Evolutionary conservation across 2,888 invertebrate genomes (phyloP).

Genomic region (Tinea pellionella): DNA sequence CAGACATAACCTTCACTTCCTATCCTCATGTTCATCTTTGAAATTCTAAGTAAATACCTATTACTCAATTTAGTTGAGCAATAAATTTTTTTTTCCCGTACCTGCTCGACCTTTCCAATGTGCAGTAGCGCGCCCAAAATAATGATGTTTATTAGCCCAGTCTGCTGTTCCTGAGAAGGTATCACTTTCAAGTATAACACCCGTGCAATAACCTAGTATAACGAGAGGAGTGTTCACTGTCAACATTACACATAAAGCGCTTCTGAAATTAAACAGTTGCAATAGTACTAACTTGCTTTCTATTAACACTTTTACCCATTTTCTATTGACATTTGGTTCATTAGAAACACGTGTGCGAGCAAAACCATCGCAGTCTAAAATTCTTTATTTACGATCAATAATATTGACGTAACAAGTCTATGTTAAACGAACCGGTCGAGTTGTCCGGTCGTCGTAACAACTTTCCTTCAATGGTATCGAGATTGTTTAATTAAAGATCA

Average conservation of each 20-base stretch:
- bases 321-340: slow-evolving; percentile 9
- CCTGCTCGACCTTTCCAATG: background rate
- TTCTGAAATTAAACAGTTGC: no score
- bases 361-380: background rate
- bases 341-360: background rate
- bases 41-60: slow-evolving; percentile 5
- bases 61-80: background rate
- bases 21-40: slow-evolving; percentile 3
- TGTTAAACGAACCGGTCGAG: background rate
- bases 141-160: no score
- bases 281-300: slow-evolving; percentile 18
- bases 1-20: background rate
- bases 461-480: slow-evolving; percentile 5
- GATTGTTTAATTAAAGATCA: slow-evolving; percentile 8
- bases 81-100: background rate
- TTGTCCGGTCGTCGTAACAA: background rate
- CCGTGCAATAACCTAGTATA: no score
- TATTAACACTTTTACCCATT: slow-evolving; percentile 16
- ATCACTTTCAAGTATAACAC: no score
- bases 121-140: no score
- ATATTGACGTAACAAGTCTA: background rate
- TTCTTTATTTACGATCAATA: background rate
- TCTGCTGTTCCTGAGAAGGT: no score
- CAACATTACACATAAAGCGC: no score
- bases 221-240: no score